Conservation (phyloP, 2,113 vertebrate genomes). For the Amphiprion percula region DNA sequence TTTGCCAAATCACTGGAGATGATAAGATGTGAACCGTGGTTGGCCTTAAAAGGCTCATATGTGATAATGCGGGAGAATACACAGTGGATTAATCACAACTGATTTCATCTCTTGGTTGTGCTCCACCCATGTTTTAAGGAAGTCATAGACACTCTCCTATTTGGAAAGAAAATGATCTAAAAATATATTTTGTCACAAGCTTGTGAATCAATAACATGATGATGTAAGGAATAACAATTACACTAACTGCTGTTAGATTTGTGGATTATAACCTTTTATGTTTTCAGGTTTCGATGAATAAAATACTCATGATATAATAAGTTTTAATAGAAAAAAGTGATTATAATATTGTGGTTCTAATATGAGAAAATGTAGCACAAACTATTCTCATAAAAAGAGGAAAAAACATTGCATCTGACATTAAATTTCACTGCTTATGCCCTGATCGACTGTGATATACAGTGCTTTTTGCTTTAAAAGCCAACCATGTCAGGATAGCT, state of each 20-base stretch:
- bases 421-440: neutral
- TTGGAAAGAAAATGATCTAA: neutral
- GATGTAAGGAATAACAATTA: too few species aligned
- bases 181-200: slow-evolving; percentile 7
- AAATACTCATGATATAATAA: neutral
- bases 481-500: neutral
- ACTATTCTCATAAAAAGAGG: neutral
- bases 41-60: neutral
- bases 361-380: neutral
- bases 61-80: neutral
- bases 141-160: neutral
- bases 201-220: neutral
- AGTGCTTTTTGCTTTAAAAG: neutral
- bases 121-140: neutral
- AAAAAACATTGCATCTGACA: neutral
- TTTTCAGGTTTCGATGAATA: neutral
- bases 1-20: neutral
- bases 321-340: neutral
- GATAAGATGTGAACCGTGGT: neutral
- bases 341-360: neutral
- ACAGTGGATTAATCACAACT: neutral
- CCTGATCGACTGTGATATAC: neutral
- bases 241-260: too few species aligned
- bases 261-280: too few species aligned
- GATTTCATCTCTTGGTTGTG: neutral